phyloP scores from a whole-genome alignment of 1,140 invertebrate genomes.

The Drosophila oshimai region DNA sequence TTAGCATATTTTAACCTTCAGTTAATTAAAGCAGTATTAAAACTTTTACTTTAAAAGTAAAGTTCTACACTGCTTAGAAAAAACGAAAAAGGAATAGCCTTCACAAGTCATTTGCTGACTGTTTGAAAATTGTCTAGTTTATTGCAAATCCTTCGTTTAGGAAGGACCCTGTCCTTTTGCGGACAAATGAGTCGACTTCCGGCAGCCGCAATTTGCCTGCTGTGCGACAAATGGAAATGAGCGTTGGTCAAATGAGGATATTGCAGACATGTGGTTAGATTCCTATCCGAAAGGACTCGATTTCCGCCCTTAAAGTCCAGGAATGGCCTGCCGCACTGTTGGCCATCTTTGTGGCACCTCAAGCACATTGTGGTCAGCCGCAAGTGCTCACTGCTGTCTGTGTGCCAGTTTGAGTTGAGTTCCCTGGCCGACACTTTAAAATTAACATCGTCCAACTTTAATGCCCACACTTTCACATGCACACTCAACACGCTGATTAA shows the following conservation, averaged over 20 bases:
- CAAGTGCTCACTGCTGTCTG: slow-evolving; percentile 41
- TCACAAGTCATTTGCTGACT: background rate
- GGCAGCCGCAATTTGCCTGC: slow-evolving; percentile 45
- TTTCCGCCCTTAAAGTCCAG: slow-evolving; percentile 20
- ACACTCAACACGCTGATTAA: slow-evolving; percentile 16
- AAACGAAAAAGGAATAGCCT: too few species aligned
- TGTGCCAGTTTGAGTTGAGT: background rate
- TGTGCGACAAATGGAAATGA: slow-evolving; percentile 51
- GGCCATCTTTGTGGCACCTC: slow-evolving; percentile 21
- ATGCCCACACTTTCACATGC: slow-evolving; percentile 9
- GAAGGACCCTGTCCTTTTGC: slow-evolving; percentile 35
- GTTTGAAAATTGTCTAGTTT: background rate
- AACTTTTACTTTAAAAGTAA: too few species aligned
- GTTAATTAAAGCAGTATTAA: too few species aligned
- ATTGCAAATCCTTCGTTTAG: slow-evolving; percentile 10
- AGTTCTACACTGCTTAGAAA: background rate
- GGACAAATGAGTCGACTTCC: slow-evolving; percentile 71
- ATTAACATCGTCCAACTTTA: slow-evolving; percentile 51
- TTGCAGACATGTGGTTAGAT: slow-evolving; percentile 29
- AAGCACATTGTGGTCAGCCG: slow-evolving; percentile 60
- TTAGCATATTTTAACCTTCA: too few species aligned
- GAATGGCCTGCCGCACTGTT: background rate
- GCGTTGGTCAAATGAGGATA: slow-evolving; percentile 33
- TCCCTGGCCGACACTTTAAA: slow-evolving; percentile 48
- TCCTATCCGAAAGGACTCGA: slow-evolving; percentile 18